Evolutionary conservation across 2,888 invertebrate species (phyloP).

Genomic region (Buathra laborator): DNA sequence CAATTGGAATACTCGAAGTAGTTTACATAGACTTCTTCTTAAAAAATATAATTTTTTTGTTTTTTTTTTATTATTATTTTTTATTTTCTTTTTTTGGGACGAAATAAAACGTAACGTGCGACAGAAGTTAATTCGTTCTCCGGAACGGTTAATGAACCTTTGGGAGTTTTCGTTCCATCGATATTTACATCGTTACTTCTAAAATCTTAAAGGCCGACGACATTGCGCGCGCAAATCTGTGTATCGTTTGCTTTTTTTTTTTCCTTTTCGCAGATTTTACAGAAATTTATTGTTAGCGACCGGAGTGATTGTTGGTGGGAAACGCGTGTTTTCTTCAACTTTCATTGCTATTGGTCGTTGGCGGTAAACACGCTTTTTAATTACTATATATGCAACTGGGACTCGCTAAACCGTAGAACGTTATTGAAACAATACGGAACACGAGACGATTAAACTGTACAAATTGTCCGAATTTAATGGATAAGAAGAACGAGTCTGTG

Average conservation of each 20-base stretch:
- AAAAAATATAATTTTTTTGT: slow-evolving; percentile 48
- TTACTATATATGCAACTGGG: slow-evolving; percentile 48
- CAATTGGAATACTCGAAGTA: slow-evolving; percentile 63
- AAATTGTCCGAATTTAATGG: slow-evolving; percentile 45
- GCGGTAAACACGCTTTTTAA: slow-evolving; percentile 37
- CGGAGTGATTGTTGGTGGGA: slow-evolving; percentile 22
- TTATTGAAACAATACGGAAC: slow-evolving; percentile 43
- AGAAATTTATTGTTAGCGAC: neutral
- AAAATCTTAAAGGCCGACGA: slow-evolving; percentile 28
- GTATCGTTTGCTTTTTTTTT: neutral
- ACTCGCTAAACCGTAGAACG: slow-evolving; percentile 43
- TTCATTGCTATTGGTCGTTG: slow-evolving; percentile 23
- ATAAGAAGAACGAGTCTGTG: slow-evolving; percentile 68
- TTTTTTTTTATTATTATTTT: slow-evolving; percentile 26
- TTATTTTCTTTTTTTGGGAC: slow-evolving; percentile 38
- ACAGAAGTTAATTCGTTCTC: slow-evolving; percentile 25
- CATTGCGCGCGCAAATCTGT: neutral
- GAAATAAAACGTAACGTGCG: slow-evolving; percentile 36
- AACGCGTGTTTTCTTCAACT: slow-evolving; percentile 4
- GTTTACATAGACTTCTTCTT: slow-evolving; percentile 23
- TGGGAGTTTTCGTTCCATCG: slow-evolving; percentile 37
- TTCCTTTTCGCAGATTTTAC: neutral
- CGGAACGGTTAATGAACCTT: slow-evolving; percentile 10
- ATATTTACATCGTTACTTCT: slow-evolving; percentile 57
- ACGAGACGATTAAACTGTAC: slow-evolving; percentile 62